Percentiles rank a stretch among this genome's conserved stretches.
phyloP scores from a whole-genome alignment of 2,113 vertebrate genomes.

The Indicator indicator region DNA sequence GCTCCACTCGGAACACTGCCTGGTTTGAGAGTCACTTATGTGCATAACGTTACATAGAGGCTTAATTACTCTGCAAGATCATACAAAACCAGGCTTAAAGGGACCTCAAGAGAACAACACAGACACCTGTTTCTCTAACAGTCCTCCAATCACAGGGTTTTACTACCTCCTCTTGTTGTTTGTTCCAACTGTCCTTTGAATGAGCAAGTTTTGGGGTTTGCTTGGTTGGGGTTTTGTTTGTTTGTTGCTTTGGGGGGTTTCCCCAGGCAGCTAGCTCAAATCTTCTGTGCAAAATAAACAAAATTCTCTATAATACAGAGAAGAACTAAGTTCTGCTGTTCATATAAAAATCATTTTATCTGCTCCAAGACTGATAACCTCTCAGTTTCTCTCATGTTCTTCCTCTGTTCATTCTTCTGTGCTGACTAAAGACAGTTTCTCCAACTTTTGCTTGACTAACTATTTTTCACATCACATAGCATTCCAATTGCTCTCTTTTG shows the following conservation, averaged over 20 bases:
- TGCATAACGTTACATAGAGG: conserved; percentile 23
- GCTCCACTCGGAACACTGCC: neutral
- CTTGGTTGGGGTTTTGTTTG: too few species aligned
- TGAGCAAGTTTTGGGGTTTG: neutral
- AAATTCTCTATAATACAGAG: neutral
- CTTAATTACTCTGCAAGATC: conserved; percentile 42
- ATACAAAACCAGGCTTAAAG: conserved; percentile 11
- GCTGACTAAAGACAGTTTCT: neutral
- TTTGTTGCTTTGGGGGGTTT: neutral
- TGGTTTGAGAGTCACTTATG: conserved; percentile 8
- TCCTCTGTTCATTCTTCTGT: neutral
- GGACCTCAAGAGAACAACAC: conserved; percentile 16
- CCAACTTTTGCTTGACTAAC: neutral
- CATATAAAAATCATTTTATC: neutral
- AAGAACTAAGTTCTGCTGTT: neutral
- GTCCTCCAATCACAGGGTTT: neutral
- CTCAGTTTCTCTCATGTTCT: neutral
- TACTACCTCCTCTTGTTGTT: neutral
- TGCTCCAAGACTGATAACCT: neutral
- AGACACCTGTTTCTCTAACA: neutral
- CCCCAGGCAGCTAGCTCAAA: neutral
- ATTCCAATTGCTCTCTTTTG: neutral
- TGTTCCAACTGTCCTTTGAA: neutral
- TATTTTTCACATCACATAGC: neutral
- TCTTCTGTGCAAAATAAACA: conserved; percentile 3